phyloP scores from a whole-genome alignment of 2,888 invertebrate genomes.

The Trisateles emortualis region DNA sequence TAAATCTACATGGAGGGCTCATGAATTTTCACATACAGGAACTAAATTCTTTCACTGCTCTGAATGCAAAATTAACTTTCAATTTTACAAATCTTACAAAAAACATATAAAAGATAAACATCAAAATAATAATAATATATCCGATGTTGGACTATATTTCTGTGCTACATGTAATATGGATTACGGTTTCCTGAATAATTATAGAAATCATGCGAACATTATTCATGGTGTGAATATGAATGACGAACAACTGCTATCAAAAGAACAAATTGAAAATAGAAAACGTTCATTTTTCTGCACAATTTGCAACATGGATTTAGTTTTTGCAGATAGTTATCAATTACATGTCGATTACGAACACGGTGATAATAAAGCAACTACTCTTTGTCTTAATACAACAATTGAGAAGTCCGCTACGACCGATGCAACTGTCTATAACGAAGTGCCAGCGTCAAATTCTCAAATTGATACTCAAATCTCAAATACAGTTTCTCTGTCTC shows the following conservation, averaged over 20 bases:
- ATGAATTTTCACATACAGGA: slow-evolving; percentile 89
- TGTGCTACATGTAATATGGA: neutral
- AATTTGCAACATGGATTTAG: neutral
- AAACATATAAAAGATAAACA: slow-evolving; percentile 93
- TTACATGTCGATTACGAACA: neutral
- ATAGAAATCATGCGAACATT: neutral
- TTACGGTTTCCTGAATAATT: neutral
- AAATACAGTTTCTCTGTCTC: too few relatives aligned
- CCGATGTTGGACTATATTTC: slow-evolving; percentile 35
- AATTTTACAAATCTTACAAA: slow-evolving; percentile 93
- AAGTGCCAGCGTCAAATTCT: too few relatives aligned
- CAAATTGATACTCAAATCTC: too few relatives aligned
- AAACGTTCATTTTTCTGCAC: neutral
- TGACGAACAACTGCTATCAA: neutral
- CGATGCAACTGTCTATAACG: too few relatives aligned
- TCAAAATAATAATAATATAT: slow-evolving; percentile 75
- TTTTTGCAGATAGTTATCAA: neutral
- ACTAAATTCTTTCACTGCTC: slow-evolving; percentile 90
- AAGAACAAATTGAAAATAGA: neutral
- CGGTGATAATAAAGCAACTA: neutral
- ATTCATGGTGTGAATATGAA: too few relatives aligned
- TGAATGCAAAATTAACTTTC: slow-evolving; percentile 89
- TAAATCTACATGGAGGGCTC: slow-evolving; percentile 65
- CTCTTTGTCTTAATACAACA: too few relatives aligned
- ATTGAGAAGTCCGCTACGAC: neutral